Percentiles rank a stretch among this genome's conserved stretches.
phyloP scores from a whole-genome alignment of 2,888 invertebrate species.

The Danaus chrysippus region DNA sequence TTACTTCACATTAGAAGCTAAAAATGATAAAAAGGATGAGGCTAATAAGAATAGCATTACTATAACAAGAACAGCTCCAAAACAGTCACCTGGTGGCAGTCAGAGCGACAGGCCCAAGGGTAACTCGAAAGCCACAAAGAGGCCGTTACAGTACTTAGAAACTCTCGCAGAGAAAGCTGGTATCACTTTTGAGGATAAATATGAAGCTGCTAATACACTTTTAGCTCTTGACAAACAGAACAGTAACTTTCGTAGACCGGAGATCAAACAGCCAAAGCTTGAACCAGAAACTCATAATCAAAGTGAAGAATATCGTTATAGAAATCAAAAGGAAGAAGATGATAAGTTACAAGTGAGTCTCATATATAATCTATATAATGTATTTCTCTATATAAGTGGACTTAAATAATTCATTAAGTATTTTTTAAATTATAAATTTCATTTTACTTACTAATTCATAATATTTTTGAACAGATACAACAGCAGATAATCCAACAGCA shows the following conservation, averaged over 20 bases:
- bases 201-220: slow-evolving; percentile 83
- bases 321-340: slow-evolving; percentile 71
- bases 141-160: slow-evolving; percentile 83
- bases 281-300: slow-evolving; percentile 60
- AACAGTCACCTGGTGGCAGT: slow-evolving; percentile 54
- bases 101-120: slow-evolving; percentile 57
- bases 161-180: slow-evolving; percentile 86
- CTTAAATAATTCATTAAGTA: no score
- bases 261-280: slow-evolving; percentile 62
- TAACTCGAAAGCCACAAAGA: slow-evolving; percentile 52
- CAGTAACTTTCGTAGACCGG: slow-evolving; percentile 65
- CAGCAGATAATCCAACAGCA: slow-evolving; percentile 66
- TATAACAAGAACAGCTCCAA: slow-evolving; percentile 65
- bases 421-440: not conserved
- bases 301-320: slow-evolving; percentile 62
- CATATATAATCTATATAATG: slow-evolving; percentile 3
- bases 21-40: slow-evolving; percentile 71
- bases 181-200: slow-evolving; percentile 86
- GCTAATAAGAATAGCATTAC: slow-evolving; percentile 74
- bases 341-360: slow-evolving; percentile 63
- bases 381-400: not conserved
- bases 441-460: not conserved
- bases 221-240: slow-evolving; percentile 83
- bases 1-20: slow-evolving; percentile 67
- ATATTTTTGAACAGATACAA: slow-evolving; percentile 48